Percentiles rank a stretch among this genome's conserved stretches.
phyloP scores from a whole-genome alignment of 2,797 vertebrate species.

The Clarias platycephalus region DNA sequence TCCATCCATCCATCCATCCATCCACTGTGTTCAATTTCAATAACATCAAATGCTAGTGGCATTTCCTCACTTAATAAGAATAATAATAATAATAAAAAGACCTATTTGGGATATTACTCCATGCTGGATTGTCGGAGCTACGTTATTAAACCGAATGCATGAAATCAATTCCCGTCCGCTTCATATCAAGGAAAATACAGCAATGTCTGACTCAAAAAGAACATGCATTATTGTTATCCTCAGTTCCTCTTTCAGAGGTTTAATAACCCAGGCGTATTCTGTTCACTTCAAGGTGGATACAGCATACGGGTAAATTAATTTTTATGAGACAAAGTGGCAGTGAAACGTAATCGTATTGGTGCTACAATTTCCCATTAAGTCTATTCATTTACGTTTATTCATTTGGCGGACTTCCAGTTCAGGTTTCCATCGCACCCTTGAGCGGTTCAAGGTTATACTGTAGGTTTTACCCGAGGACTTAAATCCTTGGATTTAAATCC shows the following conservation, averaged over 20 bases:
- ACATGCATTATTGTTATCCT: neutral
- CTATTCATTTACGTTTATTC: conserved; percentile 6
- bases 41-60: conserved; percentile 1
- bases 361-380: neutral
- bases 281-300: neutral
- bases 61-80: conserved; percentile 15
- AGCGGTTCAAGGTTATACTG: neutral
- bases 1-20: neutral
- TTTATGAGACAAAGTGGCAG: neutral
- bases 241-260: neutral
- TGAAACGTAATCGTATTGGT: neutral
- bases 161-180: conserved; percentile 29
- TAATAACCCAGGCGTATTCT: neutral
- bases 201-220: conserved; percentile 11
- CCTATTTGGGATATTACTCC: conserved; percentile 20
- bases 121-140: neutral
- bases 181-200: conserved; percentile 12
- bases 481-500: neutral
- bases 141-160: conserved; percentile 24
- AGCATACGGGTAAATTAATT: neutral
- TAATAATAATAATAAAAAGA: conserved; percentile 1
- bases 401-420: neutral
- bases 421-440: neutral
- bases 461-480: neutral
- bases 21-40: neutral